A percentile compares a stretch with the other conserved stretches of the same genome.
phyloP scores from a whole-genome alignment of 2,113 vertebrate genomes.

The Leptosomus discolor region DNA sequence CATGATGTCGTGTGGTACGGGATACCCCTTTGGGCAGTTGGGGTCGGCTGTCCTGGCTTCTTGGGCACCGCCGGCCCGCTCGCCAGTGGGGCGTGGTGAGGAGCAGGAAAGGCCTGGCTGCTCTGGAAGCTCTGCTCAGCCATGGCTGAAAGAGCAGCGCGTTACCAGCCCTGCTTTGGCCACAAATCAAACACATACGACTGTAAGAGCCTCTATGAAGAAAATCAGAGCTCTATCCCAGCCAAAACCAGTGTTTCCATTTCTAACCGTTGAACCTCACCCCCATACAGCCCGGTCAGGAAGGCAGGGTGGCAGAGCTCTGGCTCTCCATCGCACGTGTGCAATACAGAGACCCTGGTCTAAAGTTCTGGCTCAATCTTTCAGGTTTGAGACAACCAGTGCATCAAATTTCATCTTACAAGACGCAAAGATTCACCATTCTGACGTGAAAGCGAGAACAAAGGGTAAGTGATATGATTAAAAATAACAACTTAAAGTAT shows the following conservation, averaged over 20 bases:
- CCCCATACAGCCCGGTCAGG: background rate
- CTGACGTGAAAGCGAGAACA: background rate
- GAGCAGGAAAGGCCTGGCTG: fast-evolving
- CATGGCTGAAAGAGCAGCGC: background rate
- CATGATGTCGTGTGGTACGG: fast-evolving
- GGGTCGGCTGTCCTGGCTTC: background rate
- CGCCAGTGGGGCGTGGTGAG: fast-evolving
- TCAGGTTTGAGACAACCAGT: background rate
- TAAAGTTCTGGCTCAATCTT: background rate
- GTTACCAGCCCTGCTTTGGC: background rate
- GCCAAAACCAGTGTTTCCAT: background rate
- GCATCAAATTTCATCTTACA: background rate
- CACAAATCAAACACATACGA: background rate
- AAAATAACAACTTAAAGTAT: background rate
- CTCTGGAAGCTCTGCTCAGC: background rate
- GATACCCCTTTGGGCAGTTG: background rate
- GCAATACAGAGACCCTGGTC: background rate
- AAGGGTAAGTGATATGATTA: background rate
- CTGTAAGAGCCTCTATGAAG: background rate
- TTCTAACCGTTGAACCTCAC: background rate
- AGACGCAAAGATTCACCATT: background rate
- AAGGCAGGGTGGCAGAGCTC: background rate
- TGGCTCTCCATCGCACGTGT: background rate
- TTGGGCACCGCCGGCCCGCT: background rate
- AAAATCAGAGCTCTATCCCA: background rate